Percentiles rank a stretch among this genome's conserved stretches.
These are phyloP conservation scores for Chrysomallon squamiferum DNA, from an alignment of 1,140 invertebrate genomes.

Conservation along the genomic window DNA sequence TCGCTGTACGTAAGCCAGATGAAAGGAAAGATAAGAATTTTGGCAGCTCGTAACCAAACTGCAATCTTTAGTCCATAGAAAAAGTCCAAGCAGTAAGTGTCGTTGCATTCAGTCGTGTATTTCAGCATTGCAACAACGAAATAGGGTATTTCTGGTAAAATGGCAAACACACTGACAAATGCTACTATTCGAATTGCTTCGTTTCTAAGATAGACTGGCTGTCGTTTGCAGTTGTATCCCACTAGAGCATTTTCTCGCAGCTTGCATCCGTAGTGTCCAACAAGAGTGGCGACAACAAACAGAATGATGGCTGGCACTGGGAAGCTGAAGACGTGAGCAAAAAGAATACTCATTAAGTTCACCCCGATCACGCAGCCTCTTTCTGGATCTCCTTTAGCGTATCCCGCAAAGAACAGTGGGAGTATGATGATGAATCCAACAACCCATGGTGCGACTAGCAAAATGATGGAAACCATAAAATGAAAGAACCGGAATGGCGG, in stretches of 20 bases:
- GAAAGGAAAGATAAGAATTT: constrained; percentile 25
- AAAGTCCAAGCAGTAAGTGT: constrained; percentile 20
- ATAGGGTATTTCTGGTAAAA: constrained; percentile 28
- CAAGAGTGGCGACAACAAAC: constrained; percentile 16
- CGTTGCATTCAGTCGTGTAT: constrained; percentile 24
- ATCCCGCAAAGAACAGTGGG: constrained; percentile 16
- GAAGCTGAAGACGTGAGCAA: constrained; percentile 19
- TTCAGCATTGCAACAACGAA: constrained; percentile 30
- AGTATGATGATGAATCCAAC: constrained; percentile 14
- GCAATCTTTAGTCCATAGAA: constrained; percentile 16
- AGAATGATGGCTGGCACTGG: constrained; percentile 15
- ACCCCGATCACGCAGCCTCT: constrained; percentile 17
- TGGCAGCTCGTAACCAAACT: constrained; percentile 27
- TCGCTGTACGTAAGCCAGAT: constrained; percentile 29
- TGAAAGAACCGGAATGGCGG: not conserved
- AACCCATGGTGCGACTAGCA: constrained; percentile 25
- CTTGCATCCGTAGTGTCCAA: constrained; percentile 22
- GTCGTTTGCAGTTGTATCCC: constrained; percentile 12
- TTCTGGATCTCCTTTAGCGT: constrained; percentile 8
- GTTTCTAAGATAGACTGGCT: constrained; percentile 17
- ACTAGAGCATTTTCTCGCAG: constrained; percentile 1
- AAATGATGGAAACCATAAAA: constrained; percentile 13
- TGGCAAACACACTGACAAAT: constrained; percentile 17
- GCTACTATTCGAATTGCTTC: constrained; percentile 21
- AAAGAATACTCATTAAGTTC: constrained; percentile 16